phyloP scores from a whole-genome alignment of 2,888 invertebrate genomes.

The Luperina testacea region DNA sequence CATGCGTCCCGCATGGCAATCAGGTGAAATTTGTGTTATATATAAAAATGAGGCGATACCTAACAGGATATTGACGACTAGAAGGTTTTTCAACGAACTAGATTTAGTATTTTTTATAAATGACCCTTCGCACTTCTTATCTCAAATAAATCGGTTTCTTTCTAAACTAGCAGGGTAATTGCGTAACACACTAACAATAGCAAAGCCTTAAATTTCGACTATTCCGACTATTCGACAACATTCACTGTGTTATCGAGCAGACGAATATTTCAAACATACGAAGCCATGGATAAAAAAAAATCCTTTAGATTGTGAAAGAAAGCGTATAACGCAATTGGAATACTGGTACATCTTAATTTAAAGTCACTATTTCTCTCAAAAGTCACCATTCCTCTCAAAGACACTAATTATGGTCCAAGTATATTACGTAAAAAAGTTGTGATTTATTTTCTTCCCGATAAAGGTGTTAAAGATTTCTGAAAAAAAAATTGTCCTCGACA shows the following conservation, averaged over 20 bases:
- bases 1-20: conserved; percentile 78
- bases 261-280: background rate
- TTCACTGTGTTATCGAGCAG: background rate
- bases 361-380: background rate
- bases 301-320: background rate
- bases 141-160: background rate
- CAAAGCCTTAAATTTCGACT: no score
- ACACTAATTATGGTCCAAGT: background rate
- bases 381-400: background rate
- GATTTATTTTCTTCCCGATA: background rate
- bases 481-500: conserved; percentile 15
- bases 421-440: background rate
- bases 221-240: no score
- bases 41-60: conserved; percentile 73
- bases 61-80: conserved; percentile 79
- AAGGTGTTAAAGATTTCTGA: background rate
- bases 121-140: background rate
- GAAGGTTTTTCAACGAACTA: conserved; percentile 55
- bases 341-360: background rate
- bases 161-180: background rate
- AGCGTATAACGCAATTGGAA: background rate
- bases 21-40: conserved; percentile 82
- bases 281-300: background rate
- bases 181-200: background rate
- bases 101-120: background rate